phyloP scores from a whole-genome alignment of 2,888 invertebrate species.

The Nineta flava region DNA sequence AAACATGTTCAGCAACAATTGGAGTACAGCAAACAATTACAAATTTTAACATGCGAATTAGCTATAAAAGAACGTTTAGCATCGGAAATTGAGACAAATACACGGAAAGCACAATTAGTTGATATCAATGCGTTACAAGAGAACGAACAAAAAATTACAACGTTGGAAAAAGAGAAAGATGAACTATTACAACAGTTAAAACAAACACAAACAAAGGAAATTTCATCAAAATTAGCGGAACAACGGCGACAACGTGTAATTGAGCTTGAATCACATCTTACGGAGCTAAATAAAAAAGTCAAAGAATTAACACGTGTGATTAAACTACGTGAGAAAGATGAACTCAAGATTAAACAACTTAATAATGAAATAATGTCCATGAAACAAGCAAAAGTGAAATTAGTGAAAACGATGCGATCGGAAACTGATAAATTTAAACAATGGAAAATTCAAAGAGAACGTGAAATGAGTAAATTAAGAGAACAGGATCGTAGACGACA shows the following conservation, averaged over 20 bases:
- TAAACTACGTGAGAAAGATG: constrained; percentile 68
- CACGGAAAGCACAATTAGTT: constrained; percentile 21
- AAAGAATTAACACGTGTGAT: constrained; percentile 31
- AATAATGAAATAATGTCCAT: constrained; percentile 57
- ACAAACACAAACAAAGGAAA: constrained; percentile 37
- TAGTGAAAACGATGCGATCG: constrained; percentile 68
- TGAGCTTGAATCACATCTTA: constrained; percentile 58
- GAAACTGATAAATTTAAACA: constrained; percentile 71
- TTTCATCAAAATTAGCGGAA: constrained; percentile 45
- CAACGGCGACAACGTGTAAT: constrained; percentile 62
- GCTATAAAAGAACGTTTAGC: constrained; percentile 49
- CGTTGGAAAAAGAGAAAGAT: constrained; percentile 58
- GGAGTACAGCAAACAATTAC: constrained; percentile 45
- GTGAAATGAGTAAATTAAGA: constrained; percentile 59
- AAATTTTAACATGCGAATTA: constrained; percentile 53
- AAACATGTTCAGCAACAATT: constrained; percentile 53
- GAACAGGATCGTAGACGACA: constrained; percentile 70
- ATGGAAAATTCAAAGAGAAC: constrained; percentile 66
- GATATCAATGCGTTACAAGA: constrained; percentile 34
- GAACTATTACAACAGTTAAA: constrained; percentile 52
- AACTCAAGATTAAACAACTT: constrained; percentile 56
- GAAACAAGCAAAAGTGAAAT: constrained; percentile 67
- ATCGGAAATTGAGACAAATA: constrained; percentile 41
- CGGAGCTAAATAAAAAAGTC: constrained; percentile 50
- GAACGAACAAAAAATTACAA: constrained; percentile 49